Base-by-base conservation (phyloP, 2,888 invertebrate species). In the Agrochola circellaris region DNA sequence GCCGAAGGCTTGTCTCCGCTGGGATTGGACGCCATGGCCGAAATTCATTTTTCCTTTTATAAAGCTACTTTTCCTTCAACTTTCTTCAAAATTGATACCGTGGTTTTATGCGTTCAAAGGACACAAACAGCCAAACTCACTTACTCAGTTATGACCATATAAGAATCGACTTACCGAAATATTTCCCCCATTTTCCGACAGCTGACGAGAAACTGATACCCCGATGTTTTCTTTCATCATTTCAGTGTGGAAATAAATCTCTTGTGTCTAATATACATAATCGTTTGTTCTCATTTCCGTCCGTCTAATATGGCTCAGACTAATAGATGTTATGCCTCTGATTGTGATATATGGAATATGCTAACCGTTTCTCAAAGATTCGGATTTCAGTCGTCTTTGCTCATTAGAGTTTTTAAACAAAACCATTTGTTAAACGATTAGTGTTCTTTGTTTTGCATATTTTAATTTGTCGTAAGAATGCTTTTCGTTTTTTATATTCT, bases 231-330 rank as follows among this genome's bases (percentile, higher is more conserved):
- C 61, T 73, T 73, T 65, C 83, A 70, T 70, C 65, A 86, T 75
- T 71, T 69, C 75, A 58, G 38, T 56, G 65, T 67, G 75, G 38
- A 77, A 78, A 87, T 80, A 85, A 85, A 85, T 82, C 70, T 81
- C 70, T 70, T 75, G 58, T 64, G 73, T 78, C 80, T 83, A 81
- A 77, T 82, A 82, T 78, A 81, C 81, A 83, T 87, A 88, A 84
- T 84, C 79, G 80, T 87, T 85, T 84, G 75, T 86, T 81, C 86
- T 86, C 88, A 84, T 88, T 89, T 88, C 81, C 83, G 67, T 81
- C 65, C 61, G 56, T 83, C 76, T 78, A 75, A 77, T 75, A 79
- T 69, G 56, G 74, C 66, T 83, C 83, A 75, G 73, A 71, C 77
- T 85, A 84, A 86, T 87, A 80, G 84, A 80, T 66, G 74, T 82